Evolutionary conservation across 2,113 vertebrate species (phyloP).

Genomic region (Poeciliopsis turrubarensis): DNA sequence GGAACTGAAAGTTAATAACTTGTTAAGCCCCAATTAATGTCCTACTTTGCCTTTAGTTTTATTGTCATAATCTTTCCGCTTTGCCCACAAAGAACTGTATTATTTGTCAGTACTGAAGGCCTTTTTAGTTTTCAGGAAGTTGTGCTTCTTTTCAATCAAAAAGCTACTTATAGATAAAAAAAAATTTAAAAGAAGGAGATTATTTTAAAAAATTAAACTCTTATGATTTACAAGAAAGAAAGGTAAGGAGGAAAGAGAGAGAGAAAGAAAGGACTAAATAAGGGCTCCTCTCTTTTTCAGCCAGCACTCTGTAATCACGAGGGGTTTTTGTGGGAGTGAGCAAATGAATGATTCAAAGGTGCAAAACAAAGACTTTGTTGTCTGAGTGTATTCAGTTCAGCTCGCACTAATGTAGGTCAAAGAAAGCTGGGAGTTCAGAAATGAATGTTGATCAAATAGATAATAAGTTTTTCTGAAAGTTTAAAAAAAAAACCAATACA

Average conservation of each 20-base stretch:
- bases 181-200: too few relatives aligned
- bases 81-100: background rate
- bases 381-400: conserved; percentile 3
- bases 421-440: background rate
- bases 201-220: background rate
- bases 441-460: background rate
- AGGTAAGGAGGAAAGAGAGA: too few relatives aligned
- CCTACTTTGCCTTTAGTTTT: background rate
- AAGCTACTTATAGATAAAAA: background rate
- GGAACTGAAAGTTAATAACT: background rate
- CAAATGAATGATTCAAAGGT: background rate
- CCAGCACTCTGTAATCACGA: background rate
- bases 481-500: too few relatives aligned
- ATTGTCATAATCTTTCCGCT: background rate
- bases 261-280: background rate
- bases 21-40: background rate
- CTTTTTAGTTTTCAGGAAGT: background rate
- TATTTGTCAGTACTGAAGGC: background rate
- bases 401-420: conserved; percentile 5
- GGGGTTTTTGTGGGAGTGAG: background rate
- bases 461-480: background rate
- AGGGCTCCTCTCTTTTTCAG: background rate
- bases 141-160: background rate
- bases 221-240: background rate
- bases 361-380: conserved; percentile 41